These are phyloP conservation scores for Cebidichthys violaceus DNA, from an alignment of 2,113 vertebrate species.

Conservation along the genomic window DNA sequence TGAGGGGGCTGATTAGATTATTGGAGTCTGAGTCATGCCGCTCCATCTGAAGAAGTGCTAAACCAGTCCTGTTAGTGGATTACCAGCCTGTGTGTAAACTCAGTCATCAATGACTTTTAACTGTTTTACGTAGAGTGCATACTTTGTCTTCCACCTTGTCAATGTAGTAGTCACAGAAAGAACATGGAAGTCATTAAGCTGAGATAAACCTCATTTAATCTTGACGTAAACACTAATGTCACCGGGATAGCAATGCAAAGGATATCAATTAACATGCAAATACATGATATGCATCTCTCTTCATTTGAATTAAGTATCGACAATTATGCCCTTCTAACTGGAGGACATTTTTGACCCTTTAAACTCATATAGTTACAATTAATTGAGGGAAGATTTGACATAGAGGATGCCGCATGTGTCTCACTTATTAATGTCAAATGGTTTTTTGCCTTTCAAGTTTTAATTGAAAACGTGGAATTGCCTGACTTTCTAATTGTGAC, in stretches of 20 bases:
- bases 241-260: neutral
- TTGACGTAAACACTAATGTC: conserved; percentile 12
- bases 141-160: neutral
- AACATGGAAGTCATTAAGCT: neutral
- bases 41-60: conserved; percentile 49
- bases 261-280: conserved; percentile 46
- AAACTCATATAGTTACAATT: conserved; percentile 59
- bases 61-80: conserved; percentile 41
- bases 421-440: conserved; percentile 62
- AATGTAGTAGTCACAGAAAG: conserved; percentile 11
- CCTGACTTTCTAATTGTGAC: conserved; percentile 60
- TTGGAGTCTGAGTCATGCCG: conserved; percentile 42
- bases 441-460: conserved; percentile 68
- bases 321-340: conserved; percentile 45
- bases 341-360: conserved; percentile 58
- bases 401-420: conserved; percentile 25
- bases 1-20: conserved; percentile 44
- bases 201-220: conserved; percentile 10
- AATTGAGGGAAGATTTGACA: conserved; percentile 62
- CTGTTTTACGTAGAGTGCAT: neutral
- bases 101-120: neutral
- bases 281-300: conserved; percentile 32
- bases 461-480: conserved; percentile 73
- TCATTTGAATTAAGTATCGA: conserved; percentile 52
- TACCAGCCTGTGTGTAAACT: conserved; percentile 32